Evolutionary conservation across 2,113 vertebrate species (phyloP).

Genomic region (Pandion haliaetus): DNA sequence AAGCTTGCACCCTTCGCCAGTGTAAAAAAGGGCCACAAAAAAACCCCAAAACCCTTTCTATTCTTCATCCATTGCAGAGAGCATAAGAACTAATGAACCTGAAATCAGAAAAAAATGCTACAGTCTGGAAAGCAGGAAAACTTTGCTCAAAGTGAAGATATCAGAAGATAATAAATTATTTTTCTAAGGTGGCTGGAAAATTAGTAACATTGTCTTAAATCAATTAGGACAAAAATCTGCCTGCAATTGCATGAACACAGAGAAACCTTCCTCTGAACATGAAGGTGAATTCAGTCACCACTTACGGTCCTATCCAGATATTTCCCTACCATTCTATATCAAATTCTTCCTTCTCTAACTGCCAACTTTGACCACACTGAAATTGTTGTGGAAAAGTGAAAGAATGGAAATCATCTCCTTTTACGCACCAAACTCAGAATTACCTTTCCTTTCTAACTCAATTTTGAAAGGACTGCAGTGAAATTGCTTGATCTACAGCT

Average conservation of each 20-base stretch:
- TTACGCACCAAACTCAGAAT: neutral
- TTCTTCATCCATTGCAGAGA: neutral
- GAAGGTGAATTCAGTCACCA: neutral
- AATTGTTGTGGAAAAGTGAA: accelerated
- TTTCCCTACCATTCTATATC: neutral
- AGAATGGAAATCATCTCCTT: neutral
- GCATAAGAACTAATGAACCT: neutral
- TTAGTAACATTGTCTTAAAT: neutral
- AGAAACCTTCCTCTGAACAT: neutral
- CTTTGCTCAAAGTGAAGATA: neutral
- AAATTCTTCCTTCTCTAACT: neutral
- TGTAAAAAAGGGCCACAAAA: neutral
- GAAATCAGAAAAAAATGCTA: neutral
- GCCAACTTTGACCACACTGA: neutral
- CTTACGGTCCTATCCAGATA: neutral
- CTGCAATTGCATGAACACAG: neutral
- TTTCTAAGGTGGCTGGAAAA: neutral
- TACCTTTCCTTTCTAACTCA: neutral
- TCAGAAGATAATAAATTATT: neutral
- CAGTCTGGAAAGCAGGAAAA: neutral
- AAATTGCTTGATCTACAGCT: neutral
- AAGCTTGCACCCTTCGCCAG: neutral
- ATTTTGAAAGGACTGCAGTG: neutral
- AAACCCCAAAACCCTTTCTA: neutral
- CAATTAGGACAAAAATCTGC: neutral